Evolutionary conservation across 2,797 vertebrate species (phyloP).

Genomic region (Amazona ochrocephala): DNA sequence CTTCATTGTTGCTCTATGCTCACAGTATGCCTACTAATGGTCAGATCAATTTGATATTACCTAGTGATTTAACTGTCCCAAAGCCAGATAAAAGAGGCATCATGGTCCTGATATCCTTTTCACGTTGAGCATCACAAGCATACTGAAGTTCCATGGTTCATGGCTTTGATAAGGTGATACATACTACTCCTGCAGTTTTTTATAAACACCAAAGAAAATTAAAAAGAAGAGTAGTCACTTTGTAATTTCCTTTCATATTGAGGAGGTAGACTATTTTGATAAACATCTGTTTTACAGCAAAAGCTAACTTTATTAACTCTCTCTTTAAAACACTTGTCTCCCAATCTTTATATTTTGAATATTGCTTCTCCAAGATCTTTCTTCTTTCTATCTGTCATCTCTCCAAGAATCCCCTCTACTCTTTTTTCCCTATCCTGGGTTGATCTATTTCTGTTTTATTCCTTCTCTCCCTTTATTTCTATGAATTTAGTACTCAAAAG

Average conservation of each 20-base stretch:
- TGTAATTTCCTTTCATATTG: not conserved
- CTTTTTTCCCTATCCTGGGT: not conserved
- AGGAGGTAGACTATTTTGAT: not conserved
- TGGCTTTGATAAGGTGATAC: not conserved
- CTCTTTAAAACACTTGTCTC: not conserved
- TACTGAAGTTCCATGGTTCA: accelerated
- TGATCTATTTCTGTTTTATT: not conserved
- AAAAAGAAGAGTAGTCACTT: not conserved
- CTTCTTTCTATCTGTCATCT: not conserved
- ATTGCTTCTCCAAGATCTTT: not conserved
- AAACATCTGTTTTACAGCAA: not conserved
- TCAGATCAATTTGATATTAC: not conserved
- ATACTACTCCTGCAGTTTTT: not conserved
- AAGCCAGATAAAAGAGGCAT: not conserved
- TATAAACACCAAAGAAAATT: not conserved
- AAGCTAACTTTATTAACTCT: not conserved
- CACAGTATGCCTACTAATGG: not conserved
- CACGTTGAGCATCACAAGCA: not conserved
- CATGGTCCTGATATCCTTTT: not conserved
- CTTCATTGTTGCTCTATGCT: not conserved
- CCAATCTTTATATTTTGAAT: not conserved
- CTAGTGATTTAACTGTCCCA: not conserved
- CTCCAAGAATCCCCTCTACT: not conserved
- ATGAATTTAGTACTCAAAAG: not conserved
- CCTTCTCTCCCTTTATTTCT: not conserved